phyloP scores from a whole-genome alignment of 2,113 vertebrate species.

The Chaetodon trifascialis region DNA sequence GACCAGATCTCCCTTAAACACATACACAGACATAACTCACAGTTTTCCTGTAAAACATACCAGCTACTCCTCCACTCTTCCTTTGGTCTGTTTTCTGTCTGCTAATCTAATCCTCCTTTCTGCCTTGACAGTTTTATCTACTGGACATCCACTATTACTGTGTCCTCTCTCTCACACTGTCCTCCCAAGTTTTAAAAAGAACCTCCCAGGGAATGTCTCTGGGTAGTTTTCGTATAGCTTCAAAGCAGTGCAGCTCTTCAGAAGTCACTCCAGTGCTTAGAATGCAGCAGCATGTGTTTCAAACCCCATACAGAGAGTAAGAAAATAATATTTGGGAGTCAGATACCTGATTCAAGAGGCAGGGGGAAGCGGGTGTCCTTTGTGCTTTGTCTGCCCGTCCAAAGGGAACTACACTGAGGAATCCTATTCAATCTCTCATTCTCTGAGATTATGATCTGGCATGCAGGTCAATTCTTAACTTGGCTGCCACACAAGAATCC shows the following conservation, averaged over 20 bases:
- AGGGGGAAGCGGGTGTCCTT: constrained; percentile 51
- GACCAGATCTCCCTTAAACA: constrained; percentile 31
- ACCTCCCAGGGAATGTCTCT: constrained; percentile 31
- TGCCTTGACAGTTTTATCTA: constrained; percentile 45
- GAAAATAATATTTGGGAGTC: constrained; percentile 66
- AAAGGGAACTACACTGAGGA: constrained; percentile 62
- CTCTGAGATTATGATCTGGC: constrained; percentile 79
- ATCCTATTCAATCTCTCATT: constrained; percentile 62
- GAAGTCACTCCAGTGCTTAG: constrained; percentile 34
- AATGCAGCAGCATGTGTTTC: constrained; percentile 54
- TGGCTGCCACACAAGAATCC: constrained; percentile 74
- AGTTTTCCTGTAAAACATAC: constrained; percentile 48
- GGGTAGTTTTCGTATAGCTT: constrained; percentile 27
- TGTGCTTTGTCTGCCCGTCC: constrained; percentile 67
- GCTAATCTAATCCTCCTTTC: constrained; percentile 57
- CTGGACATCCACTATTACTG: constrained; percentile 28
- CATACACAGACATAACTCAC: constrained; percentile 19
- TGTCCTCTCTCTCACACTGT: constrained; percentile 37
- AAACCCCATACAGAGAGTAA: constrained; percentile 40
- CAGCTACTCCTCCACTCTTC: constrained; percentile 60
- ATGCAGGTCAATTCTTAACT: constrained; percentile 72
- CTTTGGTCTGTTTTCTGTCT: constrained; percentile 70
- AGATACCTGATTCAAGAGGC: constrained; percentile 47
- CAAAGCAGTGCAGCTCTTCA: constrained; percentile 35
- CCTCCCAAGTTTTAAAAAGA: constrained; percentile 24